Base-by-base conservation (phyloP, 2,113 vertebrate species). In the Fulmarus glacialis region DNA sequence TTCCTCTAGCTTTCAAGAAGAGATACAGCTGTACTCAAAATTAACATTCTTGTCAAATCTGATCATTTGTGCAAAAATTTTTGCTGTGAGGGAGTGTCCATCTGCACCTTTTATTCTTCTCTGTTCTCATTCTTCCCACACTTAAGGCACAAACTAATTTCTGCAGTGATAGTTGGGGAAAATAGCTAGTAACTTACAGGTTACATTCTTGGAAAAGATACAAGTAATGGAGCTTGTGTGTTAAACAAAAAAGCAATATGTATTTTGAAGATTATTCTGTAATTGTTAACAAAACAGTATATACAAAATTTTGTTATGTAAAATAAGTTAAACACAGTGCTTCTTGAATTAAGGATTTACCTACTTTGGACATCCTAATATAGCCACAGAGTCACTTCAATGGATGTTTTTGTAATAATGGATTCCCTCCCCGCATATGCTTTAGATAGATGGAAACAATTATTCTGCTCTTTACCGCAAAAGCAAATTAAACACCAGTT, bases 391-490 rank as follows among this genome's bases (percentile, higher is more conserved):
- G 55, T 45, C 42, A 50, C 38, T 23, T 42, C 38, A 86, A 50
- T 8, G 60, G 62, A 15, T 1, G 6, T 30, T 90, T 84, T 72
- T 86, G 34, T 47, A 75, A 30, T 59, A 67, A 42, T 50, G 5
- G 20, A n/a, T 68, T 92, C 10, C 36, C 23, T 80, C 3, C n/a
- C n/a, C 10, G 40, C 34, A 43, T 59, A 42, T 0, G 0, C 22
- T 90, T 82, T 29, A 62, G 74, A 34, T 48, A 70, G 56, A 67
- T 38, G 11, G 52, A 82, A 92, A 68, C 8, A 95, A 82, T 58
- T 12, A 34, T 75, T 88, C 56, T 79, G 9, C 27, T 92, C n/a
- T 85, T 85, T 67, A 48, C 27, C 27, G 43, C n/a, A 82, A 82
- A 88, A 84, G 21, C 20, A 74, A 85, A 82, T 90, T 48, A 79